These are phyloP conservation scores for Calidris pygmaea DNA, from an alignment of 2,113 vertebrate genomes.

Conservation along the genomic window DNA sequence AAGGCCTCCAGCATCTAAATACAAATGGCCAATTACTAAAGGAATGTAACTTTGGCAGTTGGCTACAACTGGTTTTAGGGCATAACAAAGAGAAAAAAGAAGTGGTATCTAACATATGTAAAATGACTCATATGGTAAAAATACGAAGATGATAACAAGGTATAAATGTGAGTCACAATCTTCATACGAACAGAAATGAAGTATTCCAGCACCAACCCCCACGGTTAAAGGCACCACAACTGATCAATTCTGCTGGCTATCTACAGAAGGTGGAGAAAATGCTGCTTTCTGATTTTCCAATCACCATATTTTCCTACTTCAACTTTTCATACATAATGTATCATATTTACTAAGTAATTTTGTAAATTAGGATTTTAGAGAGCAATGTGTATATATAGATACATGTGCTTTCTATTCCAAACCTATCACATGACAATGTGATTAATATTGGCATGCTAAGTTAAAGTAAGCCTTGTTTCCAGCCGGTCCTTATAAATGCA, in stretches of 20 bases:
- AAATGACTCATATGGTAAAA: neutral
- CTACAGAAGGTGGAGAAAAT: neutral
- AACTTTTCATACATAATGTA: neutral
- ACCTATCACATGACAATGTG: neutral
- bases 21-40: neutral
- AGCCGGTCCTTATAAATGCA: neutral
- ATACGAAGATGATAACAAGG: neutral
- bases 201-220: neutral
- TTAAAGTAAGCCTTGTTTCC: neutral
- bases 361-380: neutral
- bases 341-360: neutral
- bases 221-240: neutral
- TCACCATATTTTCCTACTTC: neutral
- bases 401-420: neutral
- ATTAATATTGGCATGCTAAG: neutral
- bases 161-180: neutral
- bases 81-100: neutral
- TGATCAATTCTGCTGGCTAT: neutral
- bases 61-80: neutral
- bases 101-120: neutral
- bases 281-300: neutral
- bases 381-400: neutral
- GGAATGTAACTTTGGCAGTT: neutral
- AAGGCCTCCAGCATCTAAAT: neutral
- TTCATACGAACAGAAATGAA: neutral